Base-by-base conservation (phyloP, 1,140 invertebrate species). In the Caenorhabditis inopinata region DNA sequence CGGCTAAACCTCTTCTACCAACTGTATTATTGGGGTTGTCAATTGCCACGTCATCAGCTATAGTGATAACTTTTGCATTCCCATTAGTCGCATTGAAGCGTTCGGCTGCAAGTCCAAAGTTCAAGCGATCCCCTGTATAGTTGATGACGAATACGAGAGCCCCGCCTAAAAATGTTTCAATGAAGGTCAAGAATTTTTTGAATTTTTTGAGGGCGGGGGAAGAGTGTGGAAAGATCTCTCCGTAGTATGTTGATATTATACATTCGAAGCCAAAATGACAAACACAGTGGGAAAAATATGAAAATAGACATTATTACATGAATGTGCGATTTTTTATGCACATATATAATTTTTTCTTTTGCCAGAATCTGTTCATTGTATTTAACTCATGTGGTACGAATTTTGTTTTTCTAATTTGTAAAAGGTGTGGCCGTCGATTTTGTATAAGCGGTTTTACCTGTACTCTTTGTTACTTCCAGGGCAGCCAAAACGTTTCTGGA, bases 111-210 rank as follows among this genome's bases (percentile, higher is more conserved):
- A 87, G 90, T 18, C 94, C 94, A 89, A 95, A 95, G 88, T 95
- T 95, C 3, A 96, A 89, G 84, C 93, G 89, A 85, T 95, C 94
- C 0, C 94, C 94, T 6, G 94, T 95, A 87, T 96, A 95, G 90
- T 95, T 96, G 11, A 93, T 92, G 7, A 94, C 91, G 18, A 94
- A 90, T 0, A 94, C 90, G 4, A 95, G 85, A 58, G 93, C 91
- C 29, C 93, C 94, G 81, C 90, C 93, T 93, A 21, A 79, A 79
- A 76, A 35, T 9, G 18, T 74, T 74, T n/a, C n/a, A n/a, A n/a
- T n/a, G n/a, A n/a, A n/a, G n/a, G n/a, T n/a, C n/a, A n/a, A n/a
- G n/a, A n/a, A n/a, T n/a, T n/a, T n/a, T n/a, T n/a, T n/a, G n/a
- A n/a, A n/a, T n/a, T n/a, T n/a, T n/a, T n/a, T n/a, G n/a, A n/a